Base-by-base conservation (phyloP, 2,113 vertebrate genomes). In the Ictidomys tridecemlineatus region DNA sequence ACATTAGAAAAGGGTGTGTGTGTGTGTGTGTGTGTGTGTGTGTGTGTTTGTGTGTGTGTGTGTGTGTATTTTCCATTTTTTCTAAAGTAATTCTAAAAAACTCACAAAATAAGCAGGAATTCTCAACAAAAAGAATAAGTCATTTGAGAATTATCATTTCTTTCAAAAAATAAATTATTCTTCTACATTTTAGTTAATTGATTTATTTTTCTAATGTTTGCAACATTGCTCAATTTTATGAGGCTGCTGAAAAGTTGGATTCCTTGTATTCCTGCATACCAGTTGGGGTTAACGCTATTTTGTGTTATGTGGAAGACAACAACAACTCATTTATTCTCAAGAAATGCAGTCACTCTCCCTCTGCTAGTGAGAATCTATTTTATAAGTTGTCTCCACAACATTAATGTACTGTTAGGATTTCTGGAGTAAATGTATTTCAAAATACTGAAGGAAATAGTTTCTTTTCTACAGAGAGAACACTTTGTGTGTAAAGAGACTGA, bases 401-500 rank as follows among this genome's bases (percentile, higher is more conserved):
- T 72, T 86, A 86, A 94, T 56, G 42, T 70, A 79, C 69, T 67
- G 28, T 45, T 91, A 89, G 32, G 39, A 83, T 94, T 96, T 97
- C 48, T 87, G 28, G 42, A 84, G 70, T 95, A 88, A 79, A n/a
- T 94, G 17, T 92, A 93, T 82, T 95, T 97, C 74, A 94, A 69
- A 97, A 80, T 70, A 89, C 39, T 97, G 30, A 84, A 93, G 32
- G 26, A 51, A 91, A 94, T 90, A 61, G 56, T 79, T 51, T 79
- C 92, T 96, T 63, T 86, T 79, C 34, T 67, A 77, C 26, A 76
- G 9, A 73, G 39, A 77, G 39, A 94, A 79, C 5, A 67, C 20
- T 79, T 93, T 94, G 82, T 86, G 28, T 93, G 89, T 80, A 89
- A 96, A 95, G 45, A 77, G 17, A 96, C 74, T 94, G 92, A 93